Evolutionary conservation across 2,888 invertebrate species (phyloP).

Genomic region (Galerucella nymphaeae): DNA sequence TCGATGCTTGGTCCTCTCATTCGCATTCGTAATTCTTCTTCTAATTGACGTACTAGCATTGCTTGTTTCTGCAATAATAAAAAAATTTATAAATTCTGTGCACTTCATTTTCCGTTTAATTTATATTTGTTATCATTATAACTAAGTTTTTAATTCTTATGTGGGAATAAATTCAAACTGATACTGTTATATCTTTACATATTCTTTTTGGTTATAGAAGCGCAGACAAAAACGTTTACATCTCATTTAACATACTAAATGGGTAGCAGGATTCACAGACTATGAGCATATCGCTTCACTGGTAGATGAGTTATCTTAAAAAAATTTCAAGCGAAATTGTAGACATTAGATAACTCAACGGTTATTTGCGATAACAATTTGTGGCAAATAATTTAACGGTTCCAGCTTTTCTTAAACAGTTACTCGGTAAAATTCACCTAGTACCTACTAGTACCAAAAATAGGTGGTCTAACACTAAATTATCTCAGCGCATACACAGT

Average conservation of each 20-base stretch:
- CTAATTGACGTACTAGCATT: slow-evolving; percentile 91
- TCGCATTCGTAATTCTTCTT: slow-evolving; percentile 89
- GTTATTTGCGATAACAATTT: too few species aligned
- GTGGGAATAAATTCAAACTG: background rate
- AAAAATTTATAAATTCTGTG: background rate
- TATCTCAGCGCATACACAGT: too few species aligned
- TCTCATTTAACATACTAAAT: background rate
- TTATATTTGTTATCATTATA: too few species aligned
- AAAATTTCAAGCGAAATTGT: background rate
- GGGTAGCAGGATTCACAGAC: background rate
- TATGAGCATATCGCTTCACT: background rate
- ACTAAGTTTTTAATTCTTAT: too few species aligned
- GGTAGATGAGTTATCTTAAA: background rate
- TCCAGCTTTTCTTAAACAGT: too few species aligned
- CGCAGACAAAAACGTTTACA: background rate
- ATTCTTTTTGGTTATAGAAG: background rate
- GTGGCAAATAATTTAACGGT: too few species aligned
- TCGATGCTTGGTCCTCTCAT: slow-evolving; percentile 92
- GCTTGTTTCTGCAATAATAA: slow-evolving; percentile 87
- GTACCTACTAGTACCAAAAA: too few species aligned
- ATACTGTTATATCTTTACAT: background rate
- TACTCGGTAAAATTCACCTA: too few species aligned
- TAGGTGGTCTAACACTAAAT: too few species aligned
- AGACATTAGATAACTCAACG: too few species aligned
- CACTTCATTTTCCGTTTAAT: too few species aligned